These are phyloP conservation scores for Galeopterus variegatus DNA, from an alignment of 2,113 vertebrate species.

Conservation along the genomic window DNA sequence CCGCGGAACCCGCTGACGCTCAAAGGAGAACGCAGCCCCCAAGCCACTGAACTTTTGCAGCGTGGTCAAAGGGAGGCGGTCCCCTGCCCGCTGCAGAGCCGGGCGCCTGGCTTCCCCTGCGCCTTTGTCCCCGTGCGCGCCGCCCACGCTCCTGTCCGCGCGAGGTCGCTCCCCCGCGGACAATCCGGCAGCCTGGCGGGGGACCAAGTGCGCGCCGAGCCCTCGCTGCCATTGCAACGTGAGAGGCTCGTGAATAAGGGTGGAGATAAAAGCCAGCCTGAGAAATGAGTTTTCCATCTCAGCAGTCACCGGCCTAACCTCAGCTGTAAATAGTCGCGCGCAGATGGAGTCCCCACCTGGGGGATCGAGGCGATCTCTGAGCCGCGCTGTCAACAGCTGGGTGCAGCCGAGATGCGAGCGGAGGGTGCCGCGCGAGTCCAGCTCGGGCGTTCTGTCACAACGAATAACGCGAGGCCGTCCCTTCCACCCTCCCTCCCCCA, in stretches of 20 bases:
- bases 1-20: not conserved
- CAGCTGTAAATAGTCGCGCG: slow-evolving; percentile 87
- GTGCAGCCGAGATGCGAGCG: slow-evolving; percentile 83
- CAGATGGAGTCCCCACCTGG: slow-evolving; percentile 89
- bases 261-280: slow-evolving; percentile 90
- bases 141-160: slow-evolving; percentile 84
- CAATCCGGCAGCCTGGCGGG: slow-evolving; percentile 83
- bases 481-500: not conserved
- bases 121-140: slow-evolving; percentile 79
- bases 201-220: slow-evolving; percentile 83
- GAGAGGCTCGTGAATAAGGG: slow-evolving; percentile 90
- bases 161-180: slow-evolving; percentile 84
- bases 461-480: slow-evolving; percentile 59
- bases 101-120: slow-evolving; percentile 67
- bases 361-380: slow-evolving; percentile 85
- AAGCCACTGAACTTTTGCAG: slow-evolving; percentile 68
- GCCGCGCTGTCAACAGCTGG: slow-evolving; percentile 86
- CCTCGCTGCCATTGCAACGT: slow-evolving; percentile 86
- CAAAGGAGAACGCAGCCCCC: slow-evolving; percentile 73
- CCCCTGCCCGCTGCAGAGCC: slow-evolving; percentile 68
- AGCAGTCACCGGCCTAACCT: slow-evolving; percentile 88
- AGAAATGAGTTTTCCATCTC: slow-evolving; percentile 91
- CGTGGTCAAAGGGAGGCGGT: slow-evolving; percentile 55
- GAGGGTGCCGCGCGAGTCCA: slow-evolving; percentile 70
- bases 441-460: slow-evolving; percentile 74